Percentiles rank a stretch among this genome's conserved stretches.
These are phyloP conservation scores for Drosophila koepferae DNA, from an alignment of 2,888 invertebrate genomes.

Conservation along the genomic window DNA sequence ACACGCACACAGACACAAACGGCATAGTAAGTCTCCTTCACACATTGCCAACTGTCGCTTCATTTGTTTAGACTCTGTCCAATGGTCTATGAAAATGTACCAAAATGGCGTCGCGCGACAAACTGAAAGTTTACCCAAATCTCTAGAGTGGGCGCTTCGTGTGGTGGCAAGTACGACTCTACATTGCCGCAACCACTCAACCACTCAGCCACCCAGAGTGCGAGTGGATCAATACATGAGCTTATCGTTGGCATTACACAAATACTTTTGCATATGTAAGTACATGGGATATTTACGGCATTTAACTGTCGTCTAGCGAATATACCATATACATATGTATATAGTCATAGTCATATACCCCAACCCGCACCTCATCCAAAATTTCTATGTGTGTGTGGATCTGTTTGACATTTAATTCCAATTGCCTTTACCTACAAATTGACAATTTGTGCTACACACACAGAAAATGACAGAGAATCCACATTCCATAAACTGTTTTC, in stretches of 20 bases:
- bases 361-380: neutral
- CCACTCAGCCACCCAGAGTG: conserved; percentile 27
- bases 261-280: conserved; percentile 70
- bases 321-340: conserved; percentile 7
- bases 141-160: conserved; percentile 9
- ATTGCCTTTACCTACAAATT: conserved; percentile 78
- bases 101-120: conserved; percentile 66
- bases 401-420: conserved; percentile 76
- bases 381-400: conserved; percentile 24
- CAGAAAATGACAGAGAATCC: conserved; percentile 43
- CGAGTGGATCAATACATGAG: conserved; percentile 74
- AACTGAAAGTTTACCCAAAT: conserved; percentile 56
- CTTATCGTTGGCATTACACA: conserved; percentile 77
- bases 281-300: conserved; percentile 70
- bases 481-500: conserved; percentile 49
- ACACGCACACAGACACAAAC: conserved; percentile 7
- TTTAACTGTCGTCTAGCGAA: conserved; percentile 62
- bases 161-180: conserved; percentile 17
- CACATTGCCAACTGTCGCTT: conserved; percentile 25
- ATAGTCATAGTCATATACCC: neutral
- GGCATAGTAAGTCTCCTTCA: neutral
- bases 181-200: neutral
- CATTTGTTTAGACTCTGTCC: conserved; percentile 77
- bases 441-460: conserved; percentile 62
- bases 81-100: conserved; percentile 74